Evolutionary conservation across 2,113 vertebrate genomes (phyloP).

Genomic region (Steatornis caripensis): DNA sequence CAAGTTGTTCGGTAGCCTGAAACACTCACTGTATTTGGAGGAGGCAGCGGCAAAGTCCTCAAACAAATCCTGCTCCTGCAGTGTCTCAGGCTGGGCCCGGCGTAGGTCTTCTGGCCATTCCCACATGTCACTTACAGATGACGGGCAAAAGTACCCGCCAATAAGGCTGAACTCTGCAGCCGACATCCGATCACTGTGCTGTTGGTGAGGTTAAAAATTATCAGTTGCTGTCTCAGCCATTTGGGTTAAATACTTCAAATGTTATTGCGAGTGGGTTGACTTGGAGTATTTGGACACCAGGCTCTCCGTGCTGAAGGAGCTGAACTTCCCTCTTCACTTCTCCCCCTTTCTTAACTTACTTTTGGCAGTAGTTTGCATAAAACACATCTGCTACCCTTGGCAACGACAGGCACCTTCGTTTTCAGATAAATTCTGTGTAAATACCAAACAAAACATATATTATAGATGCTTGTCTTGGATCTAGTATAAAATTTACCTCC

Average conservation of each 20-base stretch:
- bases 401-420: slow-evolving; percentile 2
- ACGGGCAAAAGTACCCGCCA: fast-evolving
- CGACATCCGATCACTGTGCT: fast-evolving
- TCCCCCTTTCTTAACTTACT: background rate
- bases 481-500: background rate
- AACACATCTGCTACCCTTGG: slow-evolving; percentile 50
- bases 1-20: background rate
- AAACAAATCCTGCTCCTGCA: background rate
- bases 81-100: background rate
- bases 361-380: slow-evolving; percentile 30
- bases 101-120: background rate
- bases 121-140: fast-evolving
- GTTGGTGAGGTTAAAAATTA: background rate
- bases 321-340: background rate
- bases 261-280: background rate
- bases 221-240: background rate
- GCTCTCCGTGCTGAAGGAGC: background rate
- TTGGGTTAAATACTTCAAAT: background rate
- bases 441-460: slow-evolving; percentile 34
- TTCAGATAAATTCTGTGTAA: slow-evolving; percentile 34
- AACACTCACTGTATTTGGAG: background rate
- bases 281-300: background rate
- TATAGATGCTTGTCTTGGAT: background rate
- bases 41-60: background rate
- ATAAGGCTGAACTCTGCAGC: background rate